Evolutionary conservation across 2,113 vertebrate species (phyloP), one percentile per base, ranked within the genome.

Genomic region (Pitta sordida): DNA sequence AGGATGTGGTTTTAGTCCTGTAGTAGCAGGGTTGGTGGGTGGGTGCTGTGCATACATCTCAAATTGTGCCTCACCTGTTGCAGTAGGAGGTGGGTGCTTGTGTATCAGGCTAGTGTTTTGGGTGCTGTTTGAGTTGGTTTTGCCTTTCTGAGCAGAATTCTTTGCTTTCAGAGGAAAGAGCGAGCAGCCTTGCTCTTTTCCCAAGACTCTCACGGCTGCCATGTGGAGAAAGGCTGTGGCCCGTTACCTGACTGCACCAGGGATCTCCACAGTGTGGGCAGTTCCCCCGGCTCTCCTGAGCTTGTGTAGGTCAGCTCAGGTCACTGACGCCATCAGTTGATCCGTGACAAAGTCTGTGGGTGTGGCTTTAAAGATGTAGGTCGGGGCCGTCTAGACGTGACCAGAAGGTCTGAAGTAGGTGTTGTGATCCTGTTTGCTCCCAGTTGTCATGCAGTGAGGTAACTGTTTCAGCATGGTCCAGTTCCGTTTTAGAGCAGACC

Each of bases 281-380:
- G n/a, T n/a, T n/a, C n/a, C n/a, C n/a, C n/a, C 7, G 5, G 37
- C 15, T 39, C 24, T 19, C 9, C 18, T 3, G 2, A 13, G n/a
- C 29, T 16, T 2, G 3, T 2, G 2, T 1, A 8, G 39, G 10
- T 49, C 44, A 32, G 37, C 1, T 4, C 1, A 0, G 4, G 21
- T 53, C 27, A 12, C 30, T 11, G 13, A 7, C 22, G 17, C 7
- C 9, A 15, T 4, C 4, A 3, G 12, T 44, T 29, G 11, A 2
- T 49, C n/a, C 2, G 0, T 36, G n/a, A 41, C 11, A 21, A 15
- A 9, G 18, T 5, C 21, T 55, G n/a, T 21, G 32, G 29, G 2
- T 20, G 7, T 0, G 1, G 56, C 62, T 75, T 43, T 70, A 49
- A 14, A 13, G 51, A 24, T 13, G 27, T 0, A 0, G 24, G 17